Base-by-base conservation (phyloP, 37 sponge, comb jelly and placozoan genomes). In the Spongia lamella region DNA sequence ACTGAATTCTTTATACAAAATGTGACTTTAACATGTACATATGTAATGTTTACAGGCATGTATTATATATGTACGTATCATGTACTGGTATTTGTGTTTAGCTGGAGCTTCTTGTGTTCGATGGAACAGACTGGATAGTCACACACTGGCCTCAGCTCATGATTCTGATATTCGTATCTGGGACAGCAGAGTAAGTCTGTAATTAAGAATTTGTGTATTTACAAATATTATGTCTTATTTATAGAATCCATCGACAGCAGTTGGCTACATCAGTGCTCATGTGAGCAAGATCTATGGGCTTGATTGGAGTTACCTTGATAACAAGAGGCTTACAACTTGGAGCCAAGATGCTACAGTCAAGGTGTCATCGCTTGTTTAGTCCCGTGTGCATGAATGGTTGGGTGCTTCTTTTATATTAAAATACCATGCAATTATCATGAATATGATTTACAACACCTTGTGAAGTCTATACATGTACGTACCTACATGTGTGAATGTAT, bases 81-180 rank as follows among this genome's bases (percentile, higher is more conserved):
- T n/a, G n/a, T n/a, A n/a, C n/a, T n/a, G n/a, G n/a, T n/a, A n/a
- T n/a, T n/a, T n/a, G n/a, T n/a, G n/a, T n/a, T n/a, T 65, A 94
- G 92, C 92, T 83, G 95, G 95, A 50, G 88, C 88, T 13, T 91
- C 92, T 64, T 77, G 78, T 33, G 95, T 94, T 37, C 87, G 84
- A 72, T 94, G 95, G 95, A 94, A 94, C 78, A 85, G 86, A 40
- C 30, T 87, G 49, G 87, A 94, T 71, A 71, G 73, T 0, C 79
- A 87, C 36, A 17, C 84, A 20, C 38, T 94, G n/a, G 95, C 92
- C 54, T 90, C 95, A n/a, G 89, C 92, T 22, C 95, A 94, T 43
- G 95, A 94, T 72, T 78, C 83, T 56, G 95, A 90, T 60, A 61
- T 94, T 17, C 66, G 95, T 30, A 83, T 94, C 51, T 94, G 95